Conservation (phyloP, 2,888 invertebrate genomes). For the Morpho achilles region DNA sequence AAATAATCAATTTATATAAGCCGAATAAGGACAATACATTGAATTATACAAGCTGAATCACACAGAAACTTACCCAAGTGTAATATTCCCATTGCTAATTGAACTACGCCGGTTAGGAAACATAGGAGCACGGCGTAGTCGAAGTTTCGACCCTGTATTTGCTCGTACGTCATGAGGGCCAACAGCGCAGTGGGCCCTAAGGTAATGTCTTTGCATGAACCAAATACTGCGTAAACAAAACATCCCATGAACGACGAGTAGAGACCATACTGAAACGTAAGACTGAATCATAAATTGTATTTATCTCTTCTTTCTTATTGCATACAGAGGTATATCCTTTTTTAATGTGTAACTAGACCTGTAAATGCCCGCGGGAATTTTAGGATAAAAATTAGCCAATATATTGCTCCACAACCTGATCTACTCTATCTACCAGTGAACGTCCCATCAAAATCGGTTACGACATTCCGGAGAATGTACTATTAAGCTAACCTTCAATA, state of each 20-base stretch:
- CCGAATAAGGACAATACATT: not conserved
- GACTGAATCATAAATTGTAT: too few relatives aligned
- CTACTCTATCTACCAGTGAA: too few relatives aligned
- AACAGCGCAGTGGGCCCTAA: slow-evolving; percentile 96
- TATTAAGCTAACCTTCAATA: too few relatives aligned
- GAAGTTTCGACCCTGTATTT: slow-evolving; percentile 83
- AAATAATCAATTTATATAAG: too few relatives aligned
- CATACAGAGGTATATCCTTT: too few relatives aligned
- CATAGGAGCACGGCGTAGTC: slow-evolving; percentile 91
- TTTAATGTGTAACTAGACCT: too few relatives aligned
- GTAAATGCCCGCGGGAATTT: too few relatives aligned
- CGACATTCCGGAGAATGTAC: too few relatives aligned
- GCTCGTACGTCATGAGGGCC: slow-evolving; percentile 93
- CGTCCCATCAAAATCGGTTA: too few relatives aligned
- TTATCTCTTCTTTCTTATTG: too few relatives aligned
- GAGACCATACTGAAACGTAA: slow-evolving; percentile 88
- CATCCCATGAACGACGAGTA: slow-evolving; percentile 97
- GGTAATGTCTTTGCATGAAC: slow-evolving; percentile 92
- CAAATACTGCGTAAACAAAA: slow-evolving; percentile 93
- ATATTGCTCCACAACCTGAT: too few relatives aligned
- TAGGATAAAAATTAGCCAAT: too few relatives aligned
- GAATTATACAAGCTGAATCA: not conserved
- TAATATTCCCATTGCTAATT: slow-evolving; percentile 88
- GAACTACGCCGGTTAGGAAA: slow-evolving; percentile 89
- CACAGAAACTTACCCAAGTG: slow-evolving; percentile 83